Evolutionary conservation across 2,888 invertebrate genomes (phyloP).

Genomic region (Colostygia pectinataria): DNA sequence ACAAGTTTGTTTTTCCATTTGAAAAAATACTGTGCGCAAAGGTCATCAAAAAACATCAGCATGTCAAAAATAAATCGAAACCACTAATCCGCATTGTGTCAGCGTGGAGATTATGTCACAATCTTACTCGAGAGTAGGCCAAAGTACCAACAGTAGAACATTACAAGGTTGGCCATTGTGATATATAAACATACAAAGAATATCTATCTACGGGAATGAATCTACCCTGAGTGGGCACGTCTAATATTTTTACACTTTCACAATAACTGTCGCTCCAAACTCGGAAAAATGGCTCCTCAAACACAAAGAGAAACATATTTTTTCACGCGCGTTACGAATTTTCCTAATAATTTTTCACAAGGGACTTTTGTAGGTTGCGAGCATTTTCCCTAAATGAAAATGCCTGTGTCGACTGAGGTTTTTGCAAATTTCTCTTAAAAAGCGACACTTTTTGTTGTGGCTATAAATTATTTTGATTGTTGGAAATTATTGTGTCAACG

Average conservation of each 20-base stretch:
- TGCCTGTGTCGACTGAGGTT: conserved; percentile 29
- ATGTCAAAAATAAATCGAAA: too few species aligned
- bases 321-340: conserved; percentile 43
- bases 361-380: conserved; percentile 48
- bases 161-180: too few species aligned
- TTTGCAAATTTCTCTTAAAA: conserved; percentile 28
- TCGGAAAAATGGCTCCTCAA: conserved; percentile 56
- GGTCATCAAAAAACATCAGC: too few species aligned
- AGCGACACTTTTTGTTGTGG: conserved; percentile 20
- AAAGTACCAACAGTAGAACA: too few species aligned
- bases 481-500: conserved; percentile 8
- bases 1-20: too few species aligned
- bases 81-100: too few species aligned
- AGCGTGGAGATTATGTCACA: too few species aligned
- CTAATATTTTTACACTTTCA: conserved; percentile 29
- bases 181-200: conserved; percentile 13
- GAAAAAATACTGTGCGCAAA: too few species aligned
- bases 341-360: conserved; percentile 61
- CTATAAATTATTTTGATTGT: conserved; percentile 12
- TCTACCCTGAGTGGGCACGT: conserved; percentile 20
- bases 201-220: conserved; percentile 16
- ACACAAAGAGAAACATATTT: conserved; percentile 57
- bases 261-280: conserved; percentile 43
- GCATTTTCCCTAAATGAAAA: conserved; percentile 50
- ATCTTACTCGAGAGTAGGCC: too few species aligned